Evolutionary conservation across 2,113 vertebrate genomes (phyloP).

Genomic region (Chinchilla lanigera): DNA sequence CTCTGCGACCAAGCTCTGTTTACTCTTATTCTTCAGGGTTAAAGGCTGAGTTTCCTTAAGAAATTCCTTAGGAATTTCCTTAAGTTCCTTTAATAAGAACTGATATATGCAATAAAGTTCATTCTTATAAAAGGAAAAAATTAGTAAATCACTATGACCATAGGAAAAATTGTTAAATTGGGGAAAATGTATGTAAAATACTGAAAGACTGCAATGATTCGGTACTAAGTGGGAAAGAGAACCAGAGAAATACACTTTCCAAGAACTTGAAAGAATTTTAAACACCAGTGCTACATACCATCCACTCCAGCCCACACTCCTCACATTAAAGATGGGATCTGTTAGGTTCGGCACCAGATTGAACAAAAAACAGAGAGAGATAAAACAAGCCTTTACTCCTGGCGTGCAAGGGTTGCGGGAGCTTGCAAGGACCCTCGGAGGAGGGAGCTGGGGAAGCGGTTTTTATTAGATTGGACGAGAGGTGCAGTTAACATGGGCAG

Average conservation of each 20-base stretch:
- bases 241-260: not conserved
- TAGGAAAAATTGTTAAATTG: not conserved
- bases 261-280: not conserved
- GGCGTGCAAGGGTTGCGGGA: too few relatives aligned
- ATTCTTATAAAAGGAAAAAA: not conserved
- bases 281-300: not conserved
- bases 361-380: too few relatives aligned
- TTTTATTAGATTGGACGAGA: too few relatives aligned
- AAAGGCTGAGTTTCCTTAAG: not conserved
- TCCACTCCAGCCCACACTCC: not conserved
- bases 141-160: not conserved
- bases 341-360: too few relatives aligned
- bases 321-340: not conserved
- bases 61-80: not conserved
- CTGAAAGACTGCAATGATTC: not conserved
- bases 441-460: too few relatives aligned
- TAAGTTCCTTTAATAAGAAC: not conserved
- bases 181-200: not conserved
- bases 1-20: not conserved
- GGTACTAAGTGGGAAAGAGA: not conserved
- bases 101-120: slow-evolving; percentile 6
- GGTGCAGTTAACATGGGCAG: too few relatives aligned
- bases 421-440: too few relatives aligned
- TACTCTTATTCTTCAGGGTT: slow-evolving; percentile 38
- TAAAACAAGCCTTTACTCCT: too few relatives aligned